phyloP scores from a whole-genome alignment of 53 echinoderm and acorn worm species.

The Holothuria scabra region DNA sequence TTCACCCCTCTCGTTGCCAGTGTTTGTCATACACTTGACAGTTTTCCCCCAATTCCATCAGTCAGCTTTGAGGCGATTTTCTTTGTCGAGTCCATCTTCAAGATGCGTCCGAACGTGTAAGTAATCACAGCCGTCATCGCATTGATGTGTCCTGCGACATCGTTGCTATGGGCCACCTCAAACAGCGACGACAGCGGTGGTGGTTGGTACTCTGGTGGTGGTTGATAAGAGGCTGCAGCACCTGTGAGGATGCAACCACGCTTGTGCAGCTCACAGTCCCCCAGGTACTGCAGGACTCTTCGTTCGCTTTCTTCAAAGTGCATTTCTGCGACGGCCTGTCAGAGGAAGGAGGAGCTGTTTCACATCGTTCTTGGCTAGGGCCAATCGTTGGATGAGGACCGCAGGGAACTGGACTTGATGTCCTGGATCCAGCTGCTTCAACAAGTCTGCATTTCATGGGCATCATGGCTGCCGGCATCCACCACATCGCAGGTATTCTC shows the following conservation, averaged over 20 bases:
- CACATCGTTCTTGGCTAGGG: slow-evolving; percentile 53
- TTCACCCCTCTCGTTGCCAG: too few relatives aligned
- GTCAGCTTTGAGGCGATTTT: too few relatives aligned
- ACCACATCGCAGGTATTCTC: too few relatives aligned
- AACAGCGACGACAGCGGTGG: slow-evolving; percentile 61
- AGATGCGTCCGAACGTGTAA: not conserved
- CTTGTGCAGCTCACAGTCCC: slow-evolving; percentile 28
- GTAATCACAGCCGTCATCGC: not conserved
- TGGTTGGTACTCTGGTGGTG: slow-evolving; percentile 41
- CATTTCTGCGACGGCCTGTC: slow-evolving; percentile 54
- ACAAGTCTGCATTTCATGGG: too few relatives aligned
- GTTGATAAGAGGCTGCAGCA: slow-evolving; percentile 20
- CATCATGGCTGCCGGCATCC: too few relatives aligned
- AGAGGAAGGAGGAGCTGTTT: slow-evolving; percentile 59
- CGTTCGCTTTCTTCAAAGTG: slow-evolving; percentile 67
- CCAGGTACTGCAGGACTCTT: slow-evolving; percentile 42
- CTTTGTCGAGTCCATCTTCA: too few relatives aligned
- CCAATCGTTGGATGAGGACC: slow-evolving; percentile 40
- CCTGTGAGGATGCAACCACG: slow-evolving; percentile 31
- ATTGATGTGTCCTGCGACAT: slow-evolving; percentile 25
- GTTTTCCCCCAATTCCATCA: too few relatives aligned
- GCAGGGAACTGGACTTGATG: not conserved
- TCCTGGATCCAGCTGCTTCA: slow-evolving; percentile 47
- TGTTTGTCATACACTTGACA: too few relatives aligned
- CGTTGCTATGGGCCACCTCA: not conserved